These are phyloP conservation scores for Prosopocoilus inquinatus DNA, from an alignment of 2,888 invertebrate genomes.

Conservation along the genomic window DNA sequence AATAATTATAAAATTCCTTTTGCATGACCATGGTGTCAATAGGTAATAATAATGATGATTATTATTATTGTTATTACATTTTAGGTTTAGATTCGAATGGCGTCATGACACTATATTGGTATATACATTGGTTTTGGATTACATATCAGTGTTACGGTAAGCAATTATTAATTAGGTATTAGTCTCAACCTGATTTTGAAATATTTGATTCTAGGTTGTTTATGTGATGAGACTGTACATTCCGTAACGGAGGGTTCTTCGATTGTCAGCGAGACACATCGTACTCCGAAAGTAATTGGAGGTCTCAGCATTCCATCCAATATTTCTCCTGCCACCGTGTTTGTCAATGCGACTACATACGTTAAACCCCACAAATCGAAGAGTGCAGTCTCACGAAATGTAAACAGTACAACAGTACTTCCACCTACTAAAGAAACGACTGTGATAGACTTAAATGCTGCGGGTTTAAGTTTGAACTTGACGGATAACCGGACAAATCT, in stretches of 20 bases:
- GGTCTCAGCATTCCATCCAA: constrained; percentile 31
- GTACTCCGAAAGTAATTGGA: constrained; percentile 3
- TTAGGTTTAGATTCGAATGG: constrained; percentile 42
- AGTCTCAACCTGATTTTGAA: neutral
- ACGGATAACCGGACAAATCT: constrained; percentile 37
- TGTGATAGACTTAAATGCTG: constrained; percentile 45
- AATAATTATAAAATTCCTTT: no score
- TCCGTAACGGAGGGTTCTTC: constrained; percentile 12
- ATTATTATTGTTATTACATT: constrained; percentile 15
- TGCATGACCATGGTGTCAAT: no score
- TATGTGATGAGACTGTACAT: constrained; percentile 4
- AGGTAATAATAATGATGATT: neutral
- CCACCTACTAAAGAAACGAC: constrained; percentile 36
- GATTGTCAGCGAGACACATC: neutral
- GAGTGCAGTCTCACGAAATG: constrained; percentile 18
- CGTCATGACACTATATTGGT: constrained; percentile 83
- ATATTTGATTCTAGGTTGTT: constrained; percentile 1
- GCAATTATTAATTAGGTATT: neutral
- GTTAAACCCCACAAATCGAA: constrained; percentile 16
- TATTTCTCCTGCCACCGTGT: constrained; percentile 22
- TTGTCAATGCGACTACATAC: neutral
- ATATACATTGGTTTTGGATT: constrained; percentile 90
- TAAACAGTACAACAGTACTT: constrained; percentile 23
- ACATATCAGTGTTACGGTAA: constrained; percentile 47
- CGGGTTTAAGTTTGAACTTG: constrained; percentile 30